These are phyloP conservation scores for Astreopora myriophthalma DNA, from an alignment of 64 coral and sea anemone species.

Conservation along the genomic window DNA sequence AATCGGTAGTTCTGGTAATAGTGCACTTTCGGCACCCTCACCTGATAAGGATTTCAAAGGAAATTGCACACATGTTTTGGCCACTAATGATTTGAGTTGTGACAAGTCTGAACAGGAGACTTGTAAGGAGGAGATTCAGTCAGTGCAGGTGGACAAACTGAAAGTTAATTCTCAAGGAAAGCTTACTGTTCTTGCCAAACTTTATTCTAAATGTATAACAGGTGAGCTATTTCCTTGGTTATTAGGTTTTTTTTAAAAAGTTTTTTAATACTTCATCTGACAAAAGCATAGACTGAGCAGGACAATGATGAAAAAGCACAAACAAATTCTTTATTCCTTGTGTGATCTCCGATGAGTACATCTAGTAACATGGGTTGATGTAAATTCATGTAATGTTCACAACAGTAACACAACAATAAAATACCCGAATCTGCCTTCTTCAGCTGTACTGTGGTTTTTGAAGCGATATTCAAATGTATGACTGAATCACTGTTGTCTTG, in stretches of 20 bases:
- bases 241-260: neutral
- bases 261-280: no score
- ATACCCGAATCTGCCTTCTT: no score
- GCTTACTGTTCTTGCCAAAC: conserved; percentile 59
- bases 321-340: no score
- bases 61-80: neutral
- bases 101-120: neutral
- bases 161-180: conserved; percentile 70
- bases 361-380: no score
- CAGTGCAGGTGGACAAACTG: conserved; percentile 16
- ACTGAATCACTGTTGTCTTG: neutral
- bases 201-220: conserved; percentile 52
- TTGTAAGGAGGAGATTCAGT: conserved; percentile 4
- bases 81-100: neutral
- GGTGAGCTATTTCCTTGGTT: neutral
- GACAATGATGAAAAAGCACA: no score
- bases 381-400: no score
- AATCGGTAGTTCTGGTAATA: neutral
- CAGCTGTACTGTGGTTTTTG: no score
- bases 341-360: no score
- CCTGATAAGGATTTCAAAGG: neutral
- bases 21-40: neutral
- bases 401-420: no score
- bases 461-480: neutral
- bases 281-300: no score